Conservation (phyloP, 2,797 vertebrate species). For the Simalia tracyae region DNA sequence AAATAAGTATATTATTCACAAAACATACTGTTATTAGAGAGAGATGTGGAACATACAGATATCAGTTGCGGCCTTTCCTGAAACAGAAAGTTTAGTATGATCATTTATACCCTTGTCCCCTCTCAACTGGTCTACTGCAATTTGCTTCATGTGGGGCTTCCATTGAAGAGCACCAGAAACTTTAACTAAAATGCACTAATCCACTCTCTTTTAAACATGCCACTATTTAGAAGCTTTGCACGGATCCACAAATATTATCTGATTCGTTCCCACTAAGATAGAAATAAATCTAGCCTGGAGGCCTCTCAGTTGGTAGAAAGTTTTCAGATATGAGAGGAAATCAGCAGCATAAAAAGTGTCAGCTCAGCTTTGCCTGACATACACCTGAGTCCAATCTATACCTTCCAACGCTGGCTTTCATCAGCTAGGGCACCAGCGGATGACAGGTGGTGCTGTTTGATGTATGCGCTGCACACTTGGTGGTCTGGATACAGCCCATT, state of each 20-base stretch:
- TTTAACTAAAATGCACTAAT: not conserved
- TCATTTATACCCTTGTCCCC: not conserved
- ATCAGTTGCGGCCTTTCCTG: not conserved
- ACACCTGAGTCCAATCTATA: constrained; percentile 23
- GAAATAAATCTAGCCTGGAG: not conserved
- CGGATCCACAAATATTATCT: not conserved
- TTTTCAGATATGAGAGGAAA: not conserved
- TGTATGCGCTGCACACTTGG: constrained; percentile 21
- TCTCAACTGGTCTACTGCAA: not conserved
- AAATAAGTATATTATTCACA: not conserved
- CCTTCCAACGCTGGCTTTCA: not conserved
- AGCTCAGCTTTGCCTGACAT: constrained; percentile 5
- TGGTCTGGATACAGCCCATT: constrained; percentile 36
- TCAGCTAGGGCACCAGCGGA: not conserved
- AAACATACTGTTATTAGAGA: not conserved
- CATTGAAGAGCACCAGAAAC: not conserved
- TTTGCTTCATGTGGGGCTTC: not conserved
- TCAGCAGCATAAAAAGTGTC: not conserved
- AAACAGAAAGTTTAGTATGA: not conserved
- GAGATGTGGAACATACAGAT: not conserved
- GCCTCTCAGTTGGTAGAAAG: not conserved
- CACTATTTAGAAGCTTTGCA: not conserved
- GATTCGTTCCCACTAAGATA: not conserved
- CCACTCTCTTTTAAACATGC: not conserved
- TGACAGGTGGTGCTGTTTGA: constrained; percentile 29